Evolutionary conservation across 2,113 vertebrate species (phyloP).

Genomic region (Phyllopteryx taeniolatus): DNA sequence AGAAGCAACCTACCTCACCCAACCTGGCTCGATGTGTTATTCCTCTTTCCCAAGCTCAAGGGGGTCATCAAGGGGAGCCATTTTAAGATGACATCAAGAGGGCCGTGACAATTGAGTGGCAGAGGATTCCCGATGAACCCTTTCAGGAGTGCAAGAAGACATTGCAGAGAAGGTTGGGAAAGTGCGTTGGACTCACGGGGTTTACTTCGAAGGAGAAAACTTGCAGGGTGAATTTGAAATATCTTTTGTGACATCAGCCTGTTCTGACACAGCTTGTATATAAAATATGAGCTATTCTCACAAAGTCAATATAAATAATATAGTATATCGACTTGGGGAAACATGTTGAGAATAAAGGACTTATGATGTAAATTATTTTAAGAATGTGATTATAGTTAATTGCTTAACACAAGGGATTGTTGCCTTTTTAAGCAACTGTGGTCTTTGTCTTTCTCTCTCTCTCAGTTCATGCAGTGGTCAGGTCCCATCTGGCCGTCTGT

Average conservation of each 20-base stretch:
- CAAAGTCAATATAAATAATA: background rate
- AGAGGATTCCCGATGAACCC: too few species aligned
- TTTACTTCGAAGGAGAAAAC: background rate
- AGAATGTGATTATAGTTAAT: background rate
- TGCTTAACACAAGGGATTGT: constrained; percentile 7
- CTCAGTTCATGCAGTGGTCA: constrained; percentile 59
- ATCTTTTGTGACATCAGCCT: background rate
- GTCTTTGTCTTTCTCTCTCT: constrained; percentile 31
- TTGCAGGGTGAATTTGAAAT: background rate
- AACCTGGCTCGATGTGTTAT: too few species aligned
- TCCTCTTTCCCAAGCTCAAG: too few species aligned
- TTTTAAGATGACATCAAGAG: too few species aligned
- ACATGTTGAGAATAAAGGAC: background rate
- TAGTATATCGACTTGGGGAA: background rate
- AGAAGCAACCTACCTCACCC: too few species aligned
- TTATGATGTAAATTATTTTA: background rate
- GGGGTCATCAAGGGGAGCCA: too few species aligned
- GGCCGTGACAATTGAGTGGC: too few species aligned
- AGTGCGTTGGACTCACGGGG: too few species aligned
- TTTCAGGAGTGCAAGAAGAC: too few species aligned
- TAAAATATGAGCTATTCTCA: background rate
- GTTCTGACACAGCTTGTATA: background rate
- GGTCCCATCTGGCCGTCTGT: constrained; percentile 51
- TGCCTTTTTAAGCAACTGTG: constrained; percentile 57
- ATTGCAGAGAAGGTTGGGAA: too few species aligned